These are phyloP conservation scores for Brachymystax lenok DNA, from an alignment of 2,797 vertebrate genomes.

Conservation along the genomic window DNA sequence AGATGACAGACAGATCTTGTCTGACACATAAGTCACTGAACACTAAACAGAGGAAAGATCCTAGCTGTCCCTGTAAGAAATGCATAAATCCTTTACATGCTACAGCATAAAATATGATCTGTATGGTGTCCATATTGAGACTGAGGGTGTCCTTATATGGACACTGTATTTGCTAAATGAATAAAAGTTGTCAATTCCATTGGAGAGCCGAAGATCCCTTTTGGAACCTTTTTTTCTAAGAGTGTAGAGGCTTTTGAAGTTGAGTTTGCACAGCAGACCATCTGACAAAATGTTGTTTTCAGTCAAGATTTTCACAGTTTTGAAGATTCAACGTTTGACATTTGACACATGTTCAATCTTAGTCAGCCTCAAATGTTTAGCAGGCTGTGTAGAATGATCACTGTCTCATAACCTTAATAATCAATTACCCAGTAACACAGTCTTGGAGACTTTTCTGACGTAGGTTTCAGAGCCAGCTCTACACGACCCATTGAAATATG, in stretches of 20 bases:
- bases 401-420: too few species aligned
- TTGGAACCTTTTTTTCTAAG: too few species aligned
- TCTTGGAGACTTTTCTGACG: background rate
- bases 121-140: too few species aligned
- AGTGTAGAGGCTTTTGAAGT: too few species aligned
- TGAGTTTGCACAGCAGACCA: too few species aligned
- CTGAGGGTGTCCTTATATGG: background rate
- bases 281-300: too few species aligned
- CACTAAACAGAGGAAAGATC: background rate
- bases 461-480: background rate
- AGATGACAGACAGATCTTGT: background rate
- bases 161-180: background rate
- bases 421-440: background rate
- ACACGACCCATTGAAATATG: background rate
- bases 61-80: background rate
- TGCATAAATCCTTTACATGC: background rate
- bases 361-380: background rate
- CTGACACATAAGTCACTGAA: background rate
- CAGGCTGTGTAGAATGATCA: too few species aligned
- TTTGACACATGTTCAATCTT: background rate
- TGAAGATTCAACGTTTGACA: background rate
- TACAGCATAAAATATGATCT: background rate
- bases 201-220: too few species aligned
- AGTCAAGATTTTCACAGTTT: too few species aligned
- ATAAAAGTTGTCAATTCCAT: too few species aligned